Evolutionary conservation across 2,113 vertebrate species (phyloP), one percentile per base, ranked within the genome.

Genomic region (Urocynchramus pylzowi): DNA sequence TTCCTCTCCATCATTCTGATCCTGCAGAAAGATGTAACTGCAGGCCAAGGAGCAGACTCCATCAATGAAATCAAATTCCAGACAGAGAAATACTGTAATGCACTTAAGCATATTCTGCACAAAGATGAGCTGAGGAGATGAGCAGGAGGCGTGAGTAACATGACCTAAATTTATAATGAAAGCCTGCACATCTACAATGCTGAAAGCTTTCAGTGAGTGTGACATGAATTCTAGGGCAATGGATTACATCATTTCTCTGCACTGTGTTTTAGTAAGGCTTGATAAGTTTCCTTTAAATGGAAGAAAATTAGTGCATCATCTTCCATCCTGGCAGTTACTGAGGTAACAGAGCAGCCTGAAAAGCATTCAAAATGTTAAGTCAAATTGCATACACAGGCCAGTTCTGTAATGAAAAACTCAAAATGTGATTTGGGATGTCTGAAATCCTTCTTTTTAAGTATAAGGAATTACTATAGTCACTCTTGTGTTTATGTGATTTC

Each of bases 101-200:
- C 68, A 90, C 50, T 96, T 85, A 70, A 96, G 26, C 18, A 21
- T 52, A 70, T 85, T 93, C 74, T 76, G 53, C 53, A 82, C 61
- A 74, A 69, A 88, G 42, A 54, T 16, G 37, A 94, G 33, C 61
- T 77, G 84, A 57, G 41, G 52, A 84, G 37, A 82, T 47, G 78
- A 85, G 59, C 45, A 67, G 39, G 30, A 80, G 35, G 59, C 5
- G 0, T 76, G n/a, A 96, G 70, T 80, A 96, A 68, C 22, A 44
- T 81, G 84, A 93, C 75, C 71, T 90, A 94, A 94, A 90, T 94
- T 49, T 92, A 19, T 91, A 92, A 88, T 67, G 71, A 91, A 88
- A 94, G 19, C 33, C 35, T 80, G 63, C 30, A 83, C 18, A 79
- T 83, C 45, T 57, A 54, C 50, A 92, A 22, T 49, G 28, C 31